Base-by-base conservation (phyloP, 2,113 vertebrate genomes). In the Pyrgilauda ruficollis region DNA sequence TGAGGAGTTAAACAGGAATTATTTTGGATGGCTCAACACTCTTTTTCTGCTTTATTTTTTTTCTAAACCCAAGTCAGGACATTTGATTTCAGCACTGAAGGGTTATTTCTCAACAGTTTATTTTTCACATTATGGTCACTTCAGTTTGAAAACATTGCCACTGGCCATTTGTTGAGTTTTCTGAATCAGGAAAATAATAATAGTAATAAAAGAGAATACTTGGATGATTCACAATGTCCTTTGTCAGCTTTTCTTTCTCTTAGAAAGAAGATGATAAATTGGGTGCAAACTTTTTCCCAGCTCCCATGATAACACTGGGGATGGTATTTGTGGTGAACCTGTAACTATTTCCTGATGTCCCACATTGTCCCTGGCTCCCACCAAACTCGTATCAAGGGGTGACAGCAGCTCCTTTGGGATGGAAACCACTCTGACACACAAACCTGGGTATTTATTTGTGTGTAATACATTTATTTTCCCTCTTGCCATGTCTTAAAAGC, bases 31-130 rank as follows among this genome's bases (percentile, higher is more conserved):
- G 37, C 44, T 92, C 24, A 6, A 46, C 31, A 15, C 37, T 33
- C 11, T 12, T 69, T 59, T 66, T 62, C 61, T 19, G 5, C 16
- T 4, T 53, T 8, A 10, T 30, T 13, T 20, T 63, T 63, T 31
- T 9, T 1, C 20, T 30, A 41, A 31, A n/a, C 33, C 27, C 53
- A 15, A 66, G 59, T 35, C 69, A 62, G 26, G 81, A 20, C 50
- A 14, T 86, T 85, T 15, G 15, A 27, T 73, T 90, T 64, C 55
- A 61, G 31, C 14, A 2, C 4, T 7, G 35, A 75, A 66, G 18
- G 50, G 37, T 94, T 84, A 39, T 90, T 92, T 90, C 72, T 80
- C 84, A 74, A 20, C 86, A 50, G 76, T 95, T 96, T 90, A 58
- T 95, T 94, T 94, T 90, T 76, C 83, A 72, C 19, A 6, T 83